Evolutionary conservation across 2,113 vertebrate genomes (phyloP).

Genomic region (Osmerus eperlanus): DNA sequence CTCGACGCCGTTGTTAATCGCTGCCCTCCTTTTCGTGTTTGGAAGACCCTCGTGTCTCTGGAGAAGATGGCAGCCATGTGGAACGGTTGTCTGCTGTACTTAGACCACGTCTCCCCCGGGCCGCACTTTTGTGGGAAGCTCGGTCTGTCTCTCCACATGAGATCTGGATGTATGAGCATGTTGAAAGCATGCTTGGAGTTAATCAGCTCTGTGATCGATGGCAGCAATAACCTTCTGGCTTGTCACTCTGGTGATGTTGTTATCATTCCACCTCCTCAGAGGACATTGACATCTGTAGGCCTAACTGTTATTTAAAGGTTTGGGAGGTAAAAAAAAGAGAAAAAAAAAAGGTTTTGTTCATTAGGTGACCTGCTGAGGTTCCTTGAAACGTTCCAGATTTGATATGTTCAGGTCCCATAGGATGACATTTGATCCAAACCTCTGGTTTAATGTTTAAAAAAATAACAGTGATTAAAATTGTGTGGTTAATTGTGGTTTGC

Average conservation of each 20-base stretch:
- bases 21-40: neutral
- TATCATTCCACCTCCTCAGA: constrained; percentile 37
- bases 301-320: constrained; percentile 5
- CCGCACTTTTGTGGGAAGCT: neutral
- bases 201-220: constrained; percentile 34
- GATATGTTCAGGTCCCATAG: constrained; percentile 17
- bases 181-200: constrained; percentile 27
- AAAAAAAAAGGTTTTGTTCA: constrained; percentile 24
- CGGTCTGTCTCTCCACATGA: constrained; percentile 7
- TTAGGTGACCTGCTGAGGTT: constrained; percentile 17
- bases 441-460: constrained; percentile 30
- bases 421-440: constrained; percentile 21
- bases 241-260: constrained; percentile 40
- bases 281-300: constrained; percentile 22
- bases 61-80: constrained; percentile 16
- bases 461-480: constrained; percentile 27
- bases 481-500: constrained; percentile 27
- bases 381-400: constrained; percentile 10
- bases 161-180: constrained; percentile 11
- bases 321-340: constrained; percentile 17
- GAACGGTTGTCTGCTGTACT: constrained; percentile 22
- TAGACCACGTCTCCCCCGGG: constrained; percentile 16
- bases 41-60: neutral
- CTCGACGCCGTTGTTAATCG: constrained; percentile 29
- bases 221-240: constrained; percentile 29